Evolutionary conservation across 2,888 invertebrate genomes (phyloP).

Genomic region (Amblyjoppa proteus): DNA sequence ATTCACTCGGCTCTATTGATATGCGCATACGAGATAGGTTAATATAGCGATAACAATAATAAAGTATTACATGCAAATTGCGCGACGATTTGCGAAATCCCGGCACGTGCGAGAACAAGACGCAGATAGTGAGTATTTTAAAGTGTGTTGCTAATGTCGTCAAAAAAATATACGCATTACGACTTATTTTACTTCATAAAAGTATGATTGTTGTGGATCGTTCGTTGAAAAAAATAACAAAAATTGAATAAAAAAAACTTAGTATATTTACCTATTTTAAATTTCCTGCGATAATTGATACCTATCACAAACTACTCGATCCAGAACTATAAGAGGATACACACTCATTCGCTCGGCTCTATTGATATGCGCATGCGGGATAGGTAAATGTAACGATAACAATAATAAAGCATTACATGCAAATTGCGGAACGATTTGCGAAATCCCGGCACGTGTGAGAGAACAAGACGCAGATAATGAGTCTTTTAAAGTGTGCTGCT

Average conservation of each 20-base stretch:
- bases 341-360: neutral
- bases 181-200: too few relatives aligned
- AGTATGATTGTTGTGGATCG: too few relatives aligned
- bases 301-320: neutral
- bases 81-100: constrained; percentile 58
- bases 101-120: constrained; percentile 39
- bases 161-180: too few relatives aligned
- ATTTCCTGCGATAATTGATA: neutral
- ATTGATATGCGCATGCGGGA: neutral
- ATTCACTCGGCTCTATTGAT: neutral
- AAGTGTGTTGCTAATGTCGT: constrained; percentile 38
- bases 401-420: constrained; percentile 12
- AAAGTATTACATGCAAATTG: constrained; percentile 19
- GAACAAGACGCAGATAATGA: constrained; percentile 25
- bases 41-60: neutral
- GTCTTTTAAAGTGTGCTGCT: constrained; percentile 49
- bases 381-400: neutral
- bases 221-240: neutral
- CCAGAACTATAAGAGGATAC: neutral
- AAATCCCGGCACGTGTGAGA: constrained; percentile 46
- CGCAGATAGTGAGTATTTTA: constrained; percentile 34
- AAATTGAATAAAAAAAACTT: neutral
- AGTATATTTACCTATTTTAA: neutral
- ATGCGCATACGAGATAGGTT: neutral
- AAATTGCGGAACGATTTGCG: constrained; percentile 55